Evolutionary conservation across 2,113 vertebrate genomes (phyloP).

Genomic region (Tetrax tetrax): DNA sequence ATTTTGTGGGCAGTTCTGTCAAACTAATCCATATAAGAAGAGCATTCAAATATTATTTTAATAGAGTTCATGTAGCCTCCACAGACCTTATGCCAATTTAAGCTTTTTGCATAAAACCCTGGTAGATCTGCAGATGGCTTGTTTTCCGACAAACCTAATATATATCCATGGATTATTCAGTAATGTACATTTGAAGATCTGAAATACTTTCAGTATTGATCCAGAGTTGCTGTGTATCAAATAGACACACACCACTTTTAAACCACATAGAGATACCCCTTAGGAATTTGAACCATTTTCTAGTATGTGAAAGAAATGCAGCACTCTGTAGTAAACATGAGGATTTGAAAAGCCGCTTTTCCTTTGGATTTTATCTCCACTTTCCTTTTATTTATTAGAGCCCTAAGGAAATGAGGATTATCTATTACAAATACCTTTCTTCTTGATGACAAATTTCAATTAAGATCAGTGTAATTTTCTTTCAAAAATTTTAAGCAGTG

Average conservation of each 20-base stretch:
- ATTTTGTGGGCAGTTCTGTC: conserved; percentile 49
- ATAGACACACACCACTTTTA: conserved; percentile 70
- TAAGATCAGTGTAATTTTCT: background rate
- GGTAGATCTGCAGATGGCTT: conserved; percentile 34
- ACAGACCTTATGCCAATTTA: conserved; percentile 41
- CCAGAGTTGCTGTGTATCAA: conserved; percentile 55
- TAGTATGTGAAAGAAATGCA: conserved; percentile 64
- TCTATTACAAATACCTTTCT: conserved; percentile 19
- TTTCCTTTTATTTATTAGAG: conserved; percentile 35
- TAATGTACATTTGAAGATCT: conserved; percentile 75
- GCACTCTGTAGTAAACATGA: conserved; percentile 57
- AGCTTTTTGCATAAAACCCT: conserved; percentile 57
- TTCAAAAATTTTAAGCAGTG: background rate
- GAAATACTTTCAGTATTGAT: conserved; percentile 76
- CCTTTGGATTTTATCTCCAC: conserved; percentile 34
- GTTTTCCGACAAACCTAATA: conserved; percentile 54
- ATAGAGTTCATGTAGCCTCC: conserved; percentile 24
- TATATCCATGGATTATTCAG: conserved; percentile 71
- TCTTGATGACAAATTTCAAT: background rate
- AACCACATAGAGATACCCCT: conserved; percentile 70
- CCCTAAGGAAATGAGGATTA: conserved; percentile 16
- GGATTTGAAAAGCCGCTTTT: conserved; percentile 52
- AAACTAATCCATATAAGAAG: conserved; percentile 30
- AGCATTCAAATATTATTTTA: conserved; percentile 64
- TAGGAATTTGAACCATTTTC: conserved; percentile 74